These are phyloP conservation scores for Hemichromis elongatus DNA, from an alignment of 2,113 vertebrate genomes.

Conservation along the genomic window DNA sequence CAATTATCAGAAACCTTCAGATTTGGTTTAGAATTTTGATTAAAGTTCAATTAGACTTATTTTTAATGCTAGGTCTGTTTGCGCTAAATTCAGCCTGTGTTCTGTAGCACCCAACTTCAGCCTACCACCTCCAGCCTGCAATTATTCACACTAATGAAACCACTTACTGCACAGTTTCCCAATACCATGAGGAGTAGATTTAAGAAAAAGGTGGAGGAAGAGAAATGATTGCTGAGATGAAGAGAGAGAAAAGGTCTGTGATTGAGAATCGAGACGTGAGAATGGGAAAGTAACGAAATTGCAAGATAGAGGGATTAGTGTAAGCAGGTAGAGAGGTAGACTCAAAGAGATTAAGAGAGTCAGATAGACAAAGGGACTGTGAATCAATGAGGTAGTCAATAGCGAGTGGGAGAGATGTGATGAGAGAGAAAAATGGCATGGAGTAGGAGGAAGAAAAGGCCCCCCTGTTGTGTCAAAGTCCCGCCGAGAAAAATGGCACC, in stretches of 20 bases:
- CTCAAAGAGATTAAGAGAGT: constrained; percentile 42
- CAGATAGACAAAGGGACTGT: constrained; percentile 23
- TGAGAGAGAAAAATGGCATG: constrained; percentile 33
- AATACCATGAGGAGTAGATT: neutral
- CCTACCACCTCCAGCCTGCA: neutral
- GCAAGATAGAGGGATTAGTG: constrained; percentile 46
- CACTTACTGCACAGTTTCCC: neutral
- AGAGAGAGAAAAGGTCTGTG: neutral
- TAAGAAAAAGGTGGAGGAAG: neutral
- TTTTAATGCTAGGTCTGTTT: neutral
- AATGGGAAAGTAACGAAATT: constrained; percentile 7
- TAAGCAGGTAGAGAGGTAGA: constrained; percentile 48
- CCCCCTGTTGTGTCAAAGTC: constrained; percentile 7
- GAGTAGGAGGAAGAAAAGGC: constrained; percentile 8
- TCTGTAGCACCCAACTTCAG: neutral
- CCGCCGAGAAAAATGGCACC: constrained; percentile 38
- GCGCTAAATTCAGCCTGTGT: neutral
- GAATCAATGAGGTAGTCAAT: constrained; percentile 62
- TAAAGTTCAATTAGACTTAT: neutral
- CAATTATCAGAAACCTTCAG: neutral
- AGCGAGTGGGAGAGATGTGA: constrained; percentile 37
- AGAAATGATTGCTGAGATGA: neutral
- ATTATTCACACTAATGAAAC: constrained; percentile 25
- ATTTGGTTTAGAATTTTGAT: neutral
- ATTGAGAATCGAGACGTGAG: constrained; percentile 16